phyloP scores from a whole-genome alignment of 2,113 vertebrate species.

The Sylvilagus bachmani region DNA sequence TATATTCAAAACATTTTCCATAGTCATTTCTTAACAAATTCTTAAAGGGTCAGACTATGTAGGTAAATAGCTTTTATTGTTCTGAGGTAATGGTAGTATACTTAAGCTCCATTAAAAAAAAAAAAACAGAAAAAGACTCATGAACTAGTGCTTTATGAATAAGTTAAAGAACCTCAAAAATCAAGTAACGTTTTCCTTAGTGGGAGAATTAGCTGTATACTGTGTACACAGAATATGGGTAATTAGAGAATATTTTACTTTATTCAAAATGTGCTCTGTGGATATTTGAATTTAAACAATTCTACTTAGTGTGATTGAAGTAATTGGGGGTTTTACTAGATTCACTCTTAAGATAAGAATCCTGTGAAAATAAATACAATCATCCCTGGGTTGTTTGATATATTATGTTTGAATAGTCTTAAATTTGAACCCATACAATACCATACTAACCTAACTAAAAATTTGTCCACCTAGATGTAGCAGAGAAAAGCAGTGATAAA shows the following conservation, averaged over 20 bases:
- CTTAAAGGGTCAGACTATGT: neutral
- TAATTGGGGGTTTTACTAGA: neutral
- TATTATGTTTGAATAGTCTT: neutral
- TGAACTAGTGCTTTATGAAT: neutral
- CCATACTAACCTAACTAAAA: neutral
- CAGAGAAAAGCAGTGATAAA: neutral
- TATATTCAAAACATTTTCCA: neutral
- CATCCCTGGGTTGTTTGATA: neutral
- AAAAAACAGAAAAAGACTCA: neutral
- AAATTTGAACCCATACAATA: neutral
- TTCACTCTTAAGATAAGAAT: neutral
- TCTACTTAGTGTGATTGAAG: neutral
- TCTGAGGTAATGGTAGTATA: neutral
- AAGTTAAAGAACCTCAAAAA: neutral
- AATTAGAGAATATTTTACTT: neutral
- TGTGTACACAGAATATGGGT: neutral
- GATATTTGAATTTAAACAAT: neutral
- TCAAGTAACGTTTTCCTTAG: neutral
- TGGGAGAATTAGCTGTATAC: neutral
- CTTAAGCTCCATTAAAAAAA: neutral
- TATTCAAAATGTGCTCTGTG: slow-evolving; percentile 5
- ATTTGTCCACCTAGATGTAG: neutral
- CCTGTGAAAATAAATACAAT: neutral
- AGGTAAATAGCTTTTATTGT: neutral
- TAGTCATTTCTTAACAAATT: neutral